Base-by-base conservation (phyloP, 92 coral and sea anemone genomes). In the Blastomussa wellsi region DNA sequence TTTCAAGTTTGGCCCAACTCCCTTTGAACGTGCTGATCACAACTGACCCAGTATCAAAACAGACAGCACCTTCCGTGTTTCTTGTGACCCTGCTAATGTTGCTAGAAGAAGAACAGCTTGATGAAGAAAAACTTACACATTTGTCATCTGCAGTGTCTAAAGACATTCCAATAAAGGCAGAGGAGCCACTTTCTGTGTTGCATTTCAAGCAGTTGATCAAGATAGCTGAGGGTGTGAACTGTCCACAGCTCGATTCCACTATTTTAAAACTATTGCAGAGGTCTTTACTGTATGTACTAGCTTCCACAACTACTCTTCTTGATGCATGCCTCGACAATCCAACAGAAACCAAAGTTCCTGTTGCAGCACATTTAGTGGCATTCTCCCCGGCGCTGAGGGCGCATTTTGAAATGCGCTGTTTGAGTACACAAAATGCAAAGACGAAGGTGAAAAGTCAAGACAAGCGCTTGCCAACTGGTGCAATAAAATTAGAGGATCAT, bases 391-490 rank as follows among this genome's bases (percentile, higher is more conserved):
- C 72, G 0, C 75, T 94, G 66, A 66, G 97, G 65, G 84, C 75
- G 22, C 95, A 92, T 72, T 89, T 96, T 73, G 95, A 96, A 80
- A 78, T 53, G 36, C 86, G 92, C 32, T 94, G 93, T 37, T 36
- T 89, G 79, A 19, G 60, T 71, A 59, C 42, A 49, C n/a, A 74
- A 16, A 53, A 19, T 33, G 10, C 41, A 42, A 62, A 67, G 86
- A 78, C 20, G 89, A 35, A 74, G 52, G 48, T 59, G 33, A 73
- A 62, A 36, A 33, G 28, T 47, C n/a, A 3, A 14, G 51, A 47
- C 20, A 51, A 38, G 35, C 12, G 78, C 37, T 70, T 32, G 3
- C 37, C 79, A 69, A 76, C 17, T 0, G 14, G 35, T 31, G 24
- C 52, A 4, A 28, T 76, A 7, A 31, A 64, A 44, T 68, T 90